phyloP scores from a whole-genome alignment of 2,888 invertebrate genomes.

The Salpingus planirostris region DNA sequence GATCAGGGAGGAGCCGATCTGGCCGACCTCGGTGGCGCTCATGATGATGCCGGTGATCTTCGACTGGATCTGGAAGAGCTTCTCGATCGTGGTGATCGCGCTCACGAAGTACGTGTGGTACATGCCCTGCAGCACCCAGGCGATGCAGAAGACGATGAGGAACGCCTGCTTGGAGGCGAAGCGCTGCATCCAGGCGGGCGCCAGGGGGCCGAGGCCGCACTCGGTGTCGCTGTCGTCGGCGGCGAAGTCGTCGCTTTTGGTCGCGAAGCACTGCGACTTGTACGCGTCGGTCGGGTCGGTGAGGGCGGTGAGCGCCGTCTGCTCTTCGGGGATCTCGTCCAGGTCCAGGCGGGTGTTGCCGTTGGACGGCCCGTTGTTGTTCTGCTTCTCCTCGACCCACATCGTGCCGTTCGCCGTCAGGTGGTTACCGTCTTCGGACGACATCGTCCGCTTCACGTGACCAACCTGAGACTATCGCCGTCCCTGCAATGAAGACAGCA shows the following conservation, averaged over 20 bases:
- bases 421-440: slow-evolving; percentile 17
- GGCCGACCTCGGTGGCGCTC: slow-evolving; percentile 88
- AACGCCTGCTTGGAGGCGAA: slow-evolving; percentile 85
- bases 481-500: slow-evolving; percentile 12
- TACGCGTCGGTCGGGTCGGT: slow-evolving; percentile 27
- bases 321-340: slow-evolving; percentile 33
- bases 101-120: slow-evolving; percentile 91
- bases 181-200: slow-evolving; percentile 64
- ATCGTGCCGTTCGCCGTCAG: slow-evolving; percentile 14
- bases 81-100: slow-evolving; percentile 88
- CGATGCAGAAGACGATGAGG: slow-evolving; percentile 77
- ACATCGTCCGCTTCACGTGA: slow-evolving; percentile 13
- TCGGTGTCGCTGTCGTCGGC: slow-evolving; percentile 47
- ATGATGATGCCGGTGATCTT: slow-evolving; percentile 83
- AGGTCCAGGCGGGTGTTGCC: slow-evolving; percentile 24
- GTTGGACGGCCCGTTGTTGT: slow-evolving; percentile 35
- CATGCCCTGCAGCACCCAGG: slow-evolving; percentile 85
- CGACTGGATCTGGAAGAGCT: slow-evolving; percentile 84
- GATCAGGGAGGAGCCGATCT: slow-evolving; percentile 81
- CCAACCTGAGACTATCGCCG: slow-evolving; percentile 11
- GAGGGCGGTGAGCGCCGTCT: slow-evolving; percentile 34
- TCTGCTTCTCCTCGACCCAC: slow-evolving; percentile 23
- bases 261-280: slow-evolving; percentile 27
- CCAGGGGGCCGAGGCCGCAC: slow-evolving; percentile 74
- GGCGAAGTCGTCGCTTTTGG: slow-evolving; percentile 29